These are phyloP conservation scores for Lagopus leucura DNA, from an alignment of 2,113 vertebrate genomes.

Conservation along the genomic window DNA sequence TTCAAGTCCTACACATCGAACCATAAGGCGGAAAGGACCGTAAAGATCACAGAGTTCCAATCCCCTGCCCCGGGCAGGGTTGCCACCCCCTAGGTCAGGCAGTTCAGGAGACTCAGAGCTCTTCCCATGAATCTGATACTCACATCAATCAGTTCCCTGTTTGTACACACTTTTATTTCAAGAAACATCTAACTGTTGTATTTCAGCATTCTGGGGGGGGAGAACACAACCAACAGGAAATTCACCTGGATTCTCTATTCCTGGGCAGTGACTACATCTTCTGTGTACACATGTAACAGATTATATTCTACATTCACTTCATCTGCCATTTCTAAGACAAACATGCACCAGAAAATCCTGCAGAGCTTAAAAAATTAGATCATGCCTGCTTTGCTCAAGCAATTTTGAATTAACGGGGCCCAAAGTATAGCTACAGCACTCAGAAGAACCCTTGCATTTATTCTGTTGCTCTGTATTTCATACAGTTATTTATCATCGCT, in stretches of 20 bases:
- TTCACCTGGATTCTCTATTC: not conserved
- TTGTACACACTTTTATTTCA: not conserved
- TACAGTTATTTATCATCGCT: not conserved
- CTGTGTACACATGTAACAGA: not conserved
- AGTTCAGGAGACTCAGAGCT: too few species aligned
- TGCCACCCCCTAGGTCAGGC: too few species aligned
- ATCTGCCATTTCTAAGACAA: not conserved
- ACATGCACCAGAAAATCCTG: not conserved
- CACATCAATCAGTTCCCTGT: not conserved
- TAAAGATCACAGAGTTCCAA: too few species aligned
- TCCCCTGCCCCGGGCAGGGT: too few species aligned
- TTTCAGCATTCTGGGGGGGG: not conserved
- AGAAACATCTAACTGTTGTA: not conserved
- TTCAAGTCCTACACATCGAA: not conserved
- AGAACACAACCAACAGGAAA: accelerated
- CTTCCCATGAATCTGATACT: too few species aligned
- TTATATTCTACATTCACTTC: not conserved
- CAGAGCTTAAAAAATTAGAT: not conserved
- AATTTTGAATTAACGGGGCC: not conserved
- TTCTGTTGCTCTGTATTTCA: not conserved
- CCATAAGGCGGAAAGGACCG: too few species aligned
- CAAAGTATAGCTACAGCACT: not conserved
- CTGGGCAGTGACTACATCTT: not conserved
- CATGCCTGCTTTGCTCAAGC: not conserved
- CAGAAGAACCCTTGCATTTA: not conserved